These are phyloP conservation scores for Chloroclystis v-ata DNA, from an alignment of 2,888 invertebrate genomes.

Conservation along the genomic window DNA sequence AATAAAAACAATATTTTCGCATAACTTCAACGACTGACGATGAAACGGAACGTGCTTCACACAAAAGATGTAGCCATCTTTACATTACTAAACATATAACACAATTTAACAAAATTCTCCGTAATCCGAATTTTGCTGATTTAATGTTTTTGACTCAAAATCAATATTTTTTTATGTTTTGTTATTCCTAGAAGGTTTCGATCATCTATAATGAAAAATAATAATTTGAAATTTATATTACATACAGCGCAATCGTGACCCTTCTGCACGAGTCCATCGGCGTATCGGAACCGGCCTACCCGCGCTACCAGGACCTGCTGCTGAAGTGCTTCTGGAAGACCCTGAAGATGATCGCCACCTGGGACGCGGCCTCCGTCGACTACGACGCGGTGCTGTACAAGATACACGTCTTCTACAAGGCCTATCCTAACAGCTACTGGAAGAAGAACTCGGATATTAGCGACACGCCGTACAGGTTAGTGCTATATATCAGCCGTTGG, in stretches of 20 bases:
- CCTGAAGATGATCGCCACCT: slow-evolving; percentile 90
- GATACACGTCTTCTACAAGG: slow-evolving; percentile 92
- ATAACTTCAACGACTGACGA: no score
- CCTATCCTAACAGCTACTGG: slow-evolving; percentile 93
- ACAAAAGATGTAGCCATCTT: no score
- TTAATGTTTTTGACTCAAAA: no score
- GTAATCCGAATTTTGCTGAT: no score
- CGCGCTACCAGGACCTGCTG: slow-evolving; percentile 88
- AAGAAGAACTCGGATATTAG: slow-evolving; percentile 83
- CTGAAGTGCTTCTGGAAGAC: slow-evolving; percentile 98
- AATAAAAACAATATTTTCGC: no score
- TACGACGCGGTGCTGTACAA: slow-evolving; percentile 89
- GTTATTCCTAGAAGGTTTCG: no score
- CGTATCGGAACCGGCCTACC: slow-evolving; percentile 76
- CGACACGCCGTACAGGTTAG: slow-evolving; percentile 88
- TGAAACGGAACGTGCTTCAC: no score
- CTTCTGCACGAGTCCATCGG: slow-evolving; percentile 91
- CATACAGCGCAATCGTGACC: slow-evolving; percentile 90
- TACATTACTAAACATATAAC: no score
- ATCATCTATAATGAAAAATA: no score
- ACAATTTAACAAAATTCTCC: no score
- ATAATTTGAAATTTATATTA: no score
- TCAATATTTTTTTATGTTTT: no score
- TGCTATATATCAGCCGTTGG: neutral
- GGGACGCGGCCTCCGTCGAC: slow-evolving; percentile 85